Evolutionary conservation across 2,888 invertebrate genomes (phyloP).

Genomic region (Leptothorax acervorum): DNA sequence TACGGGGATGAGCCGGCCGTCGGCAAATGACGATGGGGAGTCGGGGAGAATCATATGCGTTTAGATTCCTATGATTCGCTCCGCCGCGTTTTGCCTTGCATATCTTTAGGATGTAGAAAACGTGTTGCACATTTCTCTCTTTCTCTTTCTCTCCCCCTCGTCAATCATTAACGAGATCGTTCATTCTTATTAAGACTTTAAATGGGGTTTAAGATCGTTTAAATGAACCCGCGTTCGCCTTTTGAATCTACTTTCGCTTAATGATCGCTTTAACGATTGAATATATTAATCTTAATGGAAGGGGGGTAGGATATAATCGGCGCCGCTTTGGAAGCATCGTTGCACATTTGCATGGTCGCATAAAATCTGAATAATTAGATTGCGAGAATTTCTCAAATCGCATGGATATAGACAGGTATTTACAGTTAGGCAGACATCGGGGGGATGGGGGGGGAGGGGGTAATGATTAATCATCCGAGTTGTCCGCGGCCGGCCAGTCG

Average conservation of each 20-base stretch:
- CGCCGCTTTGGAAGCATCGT: background rate
- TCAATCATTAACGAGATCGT: background rate
- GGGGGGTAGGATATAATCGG: background rate
- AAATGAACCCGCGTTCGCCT: background rate
- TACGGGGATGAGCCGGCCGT: background rate
- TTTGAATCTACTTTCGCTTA: slow-evolving; percentile 10
- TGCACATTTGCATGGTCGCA: slow-evolving; percentile 34
- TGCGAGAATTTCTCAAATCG: slow-evolving; percentile 57
- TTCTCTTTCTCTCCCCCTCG: too few relatives aligned
- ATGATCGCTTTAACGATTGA: background rate
- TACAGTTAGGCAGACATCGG: slow-evolving; percentile 66
- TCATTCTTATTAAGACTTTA: background rate
- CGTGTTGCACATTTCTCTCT: background rate
- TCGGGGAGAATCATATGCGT: too few relatives aligned
- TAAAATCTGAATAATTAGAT: slow-evolving; percentile 61
- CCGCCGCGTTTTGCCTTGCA: background rate
- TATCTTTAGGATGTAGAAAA: background rate
- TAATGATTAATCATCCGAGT: slow-evolving; percentile 61
- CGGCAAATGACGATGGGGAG: background rate
- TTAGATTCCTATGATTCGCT: background rate
- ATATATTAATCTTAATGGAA: slow-evolving; percentile 2
- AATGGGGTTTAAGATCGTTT: too few relatives aligned
- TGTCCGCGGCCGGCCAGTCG: slow-evolving; percentile 34
- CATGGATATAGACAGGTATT: slow-evolving; percentile 45
- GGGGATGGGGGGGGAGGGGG: background rate